Base-by-base conservation (phyloP, 2,113 vertebrate species). In the Cheirogaleus medius region DNA sequence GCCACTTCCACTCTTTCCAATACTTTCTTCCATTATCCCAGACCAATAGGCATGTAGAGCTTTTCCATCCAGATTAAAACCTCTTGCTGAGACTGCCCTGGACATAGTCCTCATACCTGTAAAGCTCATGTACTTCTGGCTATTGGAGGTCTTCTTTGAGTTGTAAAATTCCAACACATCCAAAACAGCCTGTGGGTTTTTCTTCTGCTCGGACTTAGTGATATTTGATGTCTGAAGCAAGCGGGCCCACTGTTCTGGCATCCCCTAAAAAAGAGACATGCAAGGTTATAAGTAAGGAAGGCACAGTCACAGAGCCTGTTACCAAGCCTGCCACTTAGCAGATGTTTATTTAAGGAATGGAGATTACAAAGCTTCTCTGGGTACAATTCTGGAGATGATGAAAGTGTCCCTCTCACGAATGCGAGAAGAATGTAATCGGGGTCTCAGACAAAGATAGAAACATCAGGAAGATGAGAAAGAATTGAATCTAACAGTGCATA, bases 41-140 rank as follows among this genome's bases (percentile, higher is more conserved):
- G 7, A 32, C 27, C 20, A 81, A 60, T 0, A 69, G 12, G 27
- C 56, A 81, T 5, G 2, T 39, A 9, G 27, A 58, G 71, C 13
- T 73, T 84, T 78, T 32, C 47, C 23, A 69, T 23, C 29, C 32
- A 71, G 10, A 64, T 8, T 39, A 96, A 86, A 94, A 76, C 34
- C 29, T 66, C 15, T 83, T 39, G 1, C 25, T 60, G 21, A n/a
- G 64, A 76, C 8, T 76, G 14, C 2, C 42, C 8, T 52, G 37
- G 64, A 87, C n/a, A 77, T 18, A 85, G 63, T 74, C 44, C 21
- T 74, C 69, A 8, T 98, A 99, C 99, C 99, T 99, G 99, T 99
- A 97, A 99, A 99, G 98, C 99, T 99, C 99, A 99, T 99, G 97
- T 99, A 99, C 93, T 99, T 99, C 99, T 99, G 99, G 97, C 99